A percentile compares a stretch with the other conserved stretches of the same genome.
Evolutionary conservation across 2,888 invertebrate species (phyloP).

Genomic region (Aspidapion aeneum): DNA sequence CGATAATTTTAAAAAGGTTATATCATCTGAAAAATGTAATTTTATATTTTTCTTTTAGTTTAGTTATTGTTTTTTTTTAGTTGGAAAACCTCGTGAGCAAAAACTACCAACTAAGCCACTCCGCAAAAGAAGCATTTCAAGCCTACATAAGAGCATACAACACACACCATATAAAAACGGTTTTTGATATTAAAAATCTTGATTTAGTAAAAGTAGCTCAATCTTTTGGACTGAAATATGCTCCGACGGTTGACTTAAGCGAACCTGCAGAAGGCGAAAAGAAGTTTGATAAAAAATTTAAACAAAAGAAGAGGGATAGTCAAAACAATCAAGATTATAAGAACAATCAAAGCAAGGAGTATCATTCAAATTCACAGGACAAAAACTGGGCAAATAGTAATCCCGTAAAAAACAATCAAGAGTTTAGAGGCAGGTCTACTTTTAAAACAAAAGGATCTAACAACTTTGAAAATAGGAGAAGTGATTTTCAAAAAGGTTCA

Average conservation of each 20-base stretch:
- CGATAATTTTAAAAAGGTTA: too few species aligned
- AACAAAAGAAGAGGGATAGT: not conserved
- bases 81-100: conserved; percentile 90
- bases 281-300: not conserved
- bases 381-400: not conserved
- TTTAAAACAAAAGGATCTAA: not conserved
- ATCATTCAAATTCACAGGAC: not conserved
- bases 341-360: not conserved
- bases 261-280: conserved; percentile 29
- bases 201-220: conserved; percentile 84
- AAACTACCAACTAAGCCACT: conserved; percentile 93
- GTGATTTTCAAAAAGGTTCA: not conserved
- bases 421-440: not conserved
- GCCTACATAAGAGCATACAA: conserved; percentile 95
- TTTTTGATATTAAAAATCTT: conserved; percentile 89
- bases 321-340: not conserved
- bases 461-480: not conserved
- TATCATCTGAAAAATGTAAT: too few species aligned
- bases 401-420: not conserved
- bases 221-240: conserved; percentile 94
- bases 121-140: conserved; percentile 95
- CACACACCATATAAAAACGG: conserved; percentile 91
- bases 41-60: too few species aligned
- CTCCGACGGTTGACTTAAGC: conserved; percentile 91
- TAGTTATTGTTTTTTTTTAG: conserved; percentile 53